phyloP scores from a whole-genome alignment of 2,797 vertebrate species.

The Galago senegalensis region DNA sequence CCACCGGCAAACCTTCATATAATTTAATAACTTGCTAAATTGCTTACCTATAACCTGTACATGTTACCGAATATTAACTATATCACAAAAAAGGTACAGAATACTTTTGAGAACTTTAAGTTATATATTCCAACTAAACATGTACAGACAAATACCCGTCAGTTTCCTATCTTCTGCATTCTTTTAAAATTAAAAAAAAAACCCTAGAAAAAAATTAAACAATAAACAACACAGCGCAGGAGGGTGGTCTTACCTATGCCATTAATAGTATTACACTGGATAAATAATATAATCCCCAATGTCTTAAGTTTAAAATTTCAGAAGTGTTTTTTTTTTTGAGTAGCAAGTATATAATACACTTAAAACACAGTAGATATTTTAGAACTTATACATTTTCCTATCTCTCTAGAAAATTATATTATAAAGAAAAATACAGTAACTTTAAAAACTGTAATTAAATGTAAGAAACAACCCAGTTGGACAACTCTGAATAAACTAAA shows the following conservation, averaged over 20 bases:
- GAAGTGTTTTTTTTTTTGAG: not conserved
- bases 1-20: not conserved
- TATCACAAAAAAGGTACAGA: not conserved
- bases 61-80: constrained; percentile 17
- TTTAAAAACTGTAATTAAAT: not conserved
- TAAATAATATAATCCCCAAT: not conserved
- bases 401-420: constrained; percentile 47
- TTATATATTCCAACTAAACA: not conserved
- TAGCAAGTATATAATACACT: not conserved
- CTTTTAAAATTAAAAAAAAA: not conserved
- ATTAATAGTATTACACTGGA: not conserved
- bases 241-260: not conserved
- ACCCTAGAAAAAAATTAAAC: not conserved
- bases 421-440: not conserved
- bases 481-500: not conserved
- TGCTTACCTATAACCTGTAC: not conserved
- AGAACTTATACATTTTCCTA: not conserved
- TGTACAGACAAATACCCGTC: not conserved
- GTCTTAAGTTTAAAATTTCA: constrained; percentile 54
- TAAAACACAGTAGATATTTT: not conserved
- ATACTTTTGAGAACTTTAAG: not conserved
- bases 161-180: not conserved
- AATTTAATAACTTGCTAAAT: not conserved
- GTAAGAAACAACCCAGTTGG: not conserved
- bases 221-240: not conserved